Conservation (phyloP, 37 sponge, comb jelly and placozoan species). For the Oopsacas minuta region DNA sequence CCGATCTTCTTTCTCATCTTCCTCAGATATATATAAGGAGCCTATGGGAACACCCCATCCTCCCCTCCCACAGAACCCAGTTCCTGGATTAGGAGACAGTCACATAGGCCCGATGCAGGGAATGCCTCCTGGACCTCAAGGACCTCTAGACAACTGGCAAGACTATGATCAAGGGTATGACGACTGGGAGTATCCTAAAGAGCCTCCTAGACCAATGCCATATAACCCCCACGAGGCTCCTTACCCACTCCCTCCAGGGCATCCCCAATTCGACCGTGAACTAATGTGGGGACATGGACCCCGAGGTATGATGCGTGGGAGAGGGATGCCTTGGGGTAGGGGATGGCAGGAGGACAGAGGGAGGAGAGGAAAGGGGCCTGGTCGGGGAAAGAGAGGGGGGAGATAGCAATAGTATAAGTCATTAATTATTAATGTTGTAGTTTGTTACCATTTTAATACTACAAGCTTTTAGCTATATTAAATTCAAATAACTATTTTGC, state of each 20-base stretch:
- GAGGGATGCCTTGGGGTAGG: slow-evolving; percentile 8
- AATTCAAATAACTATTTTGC: too few species aligned
- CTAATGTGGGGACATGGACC: neutral
- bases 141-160: neutral
- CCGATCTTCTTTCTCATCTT: neutral
- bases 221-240: neutral
- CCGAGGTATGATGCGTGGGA: slow-evolving; percentile 1
- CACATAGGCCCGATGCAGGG: neutral
- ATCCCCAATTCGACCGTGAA: neutral
- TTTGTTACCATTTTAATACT: too few species aligned
- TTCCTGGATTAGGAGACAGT: neutral
- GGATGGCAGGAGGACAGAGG: neutral
- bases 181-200: slow-evolving; percentile 13
- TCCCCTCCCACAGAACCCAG: neutral
- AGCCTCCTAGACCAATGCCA: neutral
- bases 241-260: neutral
- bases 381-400: neutral
- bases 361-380: neutral
- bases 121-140: neutral
- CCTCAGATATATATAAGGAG: neutral
- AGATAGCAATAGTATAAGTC: too few species aligned
- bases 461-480: too few species aligned
- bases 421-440: too few species aligned
- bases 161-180: neutral
- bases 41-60: neutral